Base-by-base conservation (phyloP, 2,113 vertebrate genomes). In the Colaptes auratus region DNA sequence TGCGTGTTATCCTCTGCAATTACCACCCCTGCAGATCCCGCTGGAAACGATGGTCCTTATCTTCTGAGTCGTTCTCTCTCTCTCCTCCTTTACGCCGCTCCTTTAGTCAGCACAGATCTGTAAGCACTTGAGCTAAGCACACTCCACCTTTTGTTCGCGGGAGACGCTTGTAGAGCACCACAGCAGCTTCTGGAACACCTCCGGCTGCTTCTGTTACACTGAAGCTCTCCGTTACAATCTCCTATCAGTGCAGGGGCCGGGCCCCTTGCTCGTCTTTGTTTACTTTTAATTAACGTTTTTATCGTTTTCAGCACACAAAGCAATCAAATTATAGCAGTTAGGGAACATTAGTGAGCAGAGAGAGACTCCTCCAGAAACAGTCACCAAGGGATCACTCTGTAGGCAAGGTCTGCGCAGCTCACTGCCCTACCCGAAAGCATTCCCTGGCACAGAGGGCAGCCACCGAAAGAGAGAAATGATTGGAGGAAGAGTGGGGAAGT, bases 231-330 rank as follows among this genome's bases (percentile, higher is more conserved):
- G 73, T 85, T 17, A 25, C 46, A n/a, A 8, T 31, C 36, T n/a
- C 12, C 4, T 13, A 42, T 10, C 3, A 31, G 15, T 27, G 42
- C 24, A 19, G 28, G n/a, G 77, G 19, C 58, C 64, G 16, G 9
- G 1, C 50, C n/a, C 69, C 20, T 53, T 25, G 27, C 20, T 63
- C 56, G 52, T 30, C 33, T 58, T 55, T 88, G 64, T 90, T 94
- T 87, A 65, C 53, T 94, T 94, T 89, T 76, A 90, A 89, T 96
- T 95, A 88, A 86, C 33, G 21, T 75, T 61, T 78, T 59, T 25
- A 78, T 75, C 73, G 59, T 67, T 93, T 84, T 67, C 64, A 33
- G 63, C 50, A 6, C n/a, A 79, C 59, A 69, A 91, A 91, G 79
- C 58, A 86, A 35, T 73, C 73, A 70, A 60, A 28, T 12, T 24